Evolutionary conservation across 2,113 vertebrate species (phyloP), one percentile per base, ranked within the genome.

Genomic region (Perca flavescens): DNA sequence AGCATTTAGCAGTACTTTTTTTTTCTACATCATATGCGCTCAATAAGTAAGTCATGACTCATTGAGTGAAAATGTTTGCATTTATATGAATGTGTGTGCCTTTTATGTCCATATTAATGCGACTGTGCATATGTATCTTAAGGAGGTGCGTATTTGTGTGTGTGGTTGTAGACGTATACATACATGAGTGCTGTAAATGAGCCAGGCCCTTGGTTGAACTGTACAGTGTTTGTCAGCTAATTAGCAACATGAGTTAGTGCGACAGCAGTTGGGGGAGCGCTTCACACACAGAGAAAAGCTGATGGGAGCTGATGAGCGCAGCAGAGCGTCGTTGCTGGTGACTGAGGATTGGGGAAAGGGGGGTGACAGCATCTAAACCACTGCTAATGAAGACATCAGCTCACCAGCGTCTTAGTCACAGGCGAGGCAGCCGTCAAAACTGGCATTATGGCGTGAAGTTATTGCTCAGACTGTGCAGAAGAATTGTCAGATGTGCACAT

Each of bases 201-300:
- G 52, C 76, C 85, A 74, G 80, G 62, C 60, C 83, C 65, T 75
- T 36, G 46, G 76, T 85, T 65, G 61, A 84, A 75, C 57, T 85
- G 83, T 80, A 53, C 65, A 34, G 76, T 86, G 87, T 92, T 92
- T 94, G 92, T 93, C 92, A 92, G 92, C 90, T 91, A 93, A 94
- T 94, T 93, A 94, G 93, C 86, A 79, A 87, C 88, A 84, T 83
- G 93, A 90, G 89, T 92, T 89, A 89, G 88, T 68, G 88, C 57
- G 82, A 81, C 87, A 89, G 91, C 88, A 88, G 88, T 86, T 75
- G 85, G 87, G 83, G 78, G 79, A 91, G 86, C 73, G 13, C 58
- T 83, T 88, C 79, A 69, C 86, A 88, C 17, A 65, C 81, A 79
- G 86, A 85, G 88, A 84, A 67, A 65, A 71, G 84, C 89, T 87